Evolutionary conservation across 2,888 invertebrate species (phyloP).

Genomic region (Trissolcus japonicus): DNA sequence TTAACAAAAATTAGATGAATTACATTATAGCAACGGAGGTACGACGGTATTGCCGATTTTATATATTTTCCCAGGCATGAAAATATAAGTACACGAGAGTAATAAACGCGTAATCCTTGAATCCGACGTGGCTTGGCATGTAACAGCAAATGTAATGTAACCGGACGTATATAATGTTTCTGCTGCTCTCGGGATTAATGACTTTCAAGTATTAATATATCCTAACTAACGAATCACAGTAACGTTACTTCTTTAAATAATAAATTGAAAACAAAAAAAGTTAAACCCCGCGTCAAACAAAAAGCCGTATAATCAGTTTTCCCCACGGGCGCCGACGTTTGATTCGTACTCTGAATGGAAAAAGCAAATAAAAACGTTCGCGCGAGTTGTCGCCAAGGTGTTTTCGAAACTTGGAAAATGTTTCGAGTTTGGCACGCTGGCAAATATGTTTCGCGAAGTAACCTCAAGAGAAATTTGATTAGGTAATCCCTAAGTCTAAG

Average conservation of each 20-base stretch:
- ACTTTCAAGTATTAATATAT: constrained; percentile 57
- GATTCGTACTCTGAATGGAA: background rate
- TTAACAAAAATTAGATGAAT: constrained; percentile 49
- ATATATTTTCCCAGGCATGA: constrained; percentile 54
- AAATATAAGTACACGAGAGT: constrained; percentile 36
- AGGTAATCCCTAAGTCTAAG: constrained; percentile 57
- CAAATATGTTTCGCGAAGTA: constrained; percentile 53
- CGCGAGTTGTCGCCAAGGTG: constrained; percentile 34
- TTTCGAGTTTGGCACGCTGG: constrained; percentile 45
- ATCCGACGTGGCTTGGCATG: constrained; percentile 56
- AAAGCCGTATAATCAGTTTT: constrained; percentile 47
- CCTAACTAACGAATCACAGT: constrained; percentile 57
- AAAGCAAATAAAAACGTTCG: constrained; percentile 6
- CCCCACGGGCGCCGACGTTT: constrained; percentile 8
- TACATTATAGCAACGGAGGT: constrained; percentile 23
- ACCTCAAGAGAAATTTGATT: constrained; percentile 56
- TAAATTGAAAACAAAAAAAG: constrained; percentile 44
- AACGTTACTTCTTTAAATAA: constrained; percentile 53
- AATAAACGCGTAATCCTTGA: constrained; percentile 55
- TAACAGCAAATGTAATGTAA: constrained; percentile 58
- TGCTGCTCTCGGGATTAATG: constrained; percentile 58
- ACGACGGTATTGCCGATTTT: constrained; percentile 55
- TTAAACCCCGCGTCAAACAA: constrained; percentile 30
- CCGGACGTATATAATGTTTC: constrained; percentile 60
- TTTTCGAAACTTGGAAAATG: constrained; percentile 44